Conservation (phyloP, 2,888 invertebrate species). For the Acleris holmiana region DNA sequence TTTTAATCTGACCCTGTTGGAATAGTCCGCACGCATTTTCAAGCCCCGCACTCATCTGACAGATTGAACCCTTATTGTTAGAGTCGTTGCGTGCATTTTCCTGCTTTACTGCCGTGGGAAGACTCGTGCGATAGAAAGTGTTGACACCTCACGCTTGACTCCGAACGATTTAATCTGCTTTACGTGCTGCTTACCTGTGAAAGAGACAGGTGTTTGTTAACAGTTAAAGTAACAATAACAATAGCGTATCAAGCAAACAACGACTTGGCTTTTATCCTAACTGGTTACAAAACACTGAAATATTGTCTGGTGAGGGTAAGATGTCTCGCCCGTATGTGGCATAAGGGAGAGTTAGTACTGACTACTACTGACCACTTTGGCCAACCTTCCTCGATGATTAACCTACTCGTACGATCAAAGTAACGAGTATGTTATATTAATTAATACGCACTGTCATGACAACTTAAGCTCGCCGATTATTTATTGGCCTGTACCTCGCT, state of each 20-base stretch:
- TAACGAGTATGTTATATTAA: no score
- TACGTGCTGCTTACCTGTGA: constrained; percentile 70
- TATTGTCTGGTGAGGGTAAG: no score
- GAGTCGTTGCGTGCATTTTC: constrained; percentile 46
- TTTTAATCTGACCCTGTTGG: constrained; percentile 73
- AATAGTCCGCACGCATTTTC: constrained; percentile 45
- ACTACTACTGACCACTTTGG: no score
- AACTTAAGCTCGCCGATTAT: no score
- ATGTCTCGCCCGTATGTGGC: no score
- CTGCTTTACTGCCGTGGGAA: constrained; percentile 26
- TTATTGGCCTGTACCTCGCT: no score
- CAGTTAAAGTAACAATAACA: constrained; percentile 51
- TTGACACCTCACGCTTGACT: constrained; percentile 58
- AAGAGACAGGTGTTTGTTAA: constrained; percentile 56
- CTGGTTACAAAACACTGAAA: background rate
- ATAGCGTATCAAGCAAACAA: background rate
- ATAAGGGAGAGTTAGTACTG: no score
- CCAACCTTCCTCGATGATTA: no score
- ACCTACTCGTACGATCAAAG: no score
- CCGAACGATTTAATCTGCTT: constrained; percentile 58
- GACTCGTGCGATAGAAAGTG: constrained; percentile 40
- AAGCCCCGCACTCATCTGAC: constrained; percentile 68
- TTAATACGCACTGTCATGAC: no score
- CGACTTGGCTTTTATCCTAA: background rate
- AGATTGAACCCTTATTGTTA: constrained; percentile 54